Evolutionary conservation across 2,888 invertebrate genomes (phyloP), one percentile per base, ranked within the genome.

Genomic region (Xylocampa areola): DNA sequence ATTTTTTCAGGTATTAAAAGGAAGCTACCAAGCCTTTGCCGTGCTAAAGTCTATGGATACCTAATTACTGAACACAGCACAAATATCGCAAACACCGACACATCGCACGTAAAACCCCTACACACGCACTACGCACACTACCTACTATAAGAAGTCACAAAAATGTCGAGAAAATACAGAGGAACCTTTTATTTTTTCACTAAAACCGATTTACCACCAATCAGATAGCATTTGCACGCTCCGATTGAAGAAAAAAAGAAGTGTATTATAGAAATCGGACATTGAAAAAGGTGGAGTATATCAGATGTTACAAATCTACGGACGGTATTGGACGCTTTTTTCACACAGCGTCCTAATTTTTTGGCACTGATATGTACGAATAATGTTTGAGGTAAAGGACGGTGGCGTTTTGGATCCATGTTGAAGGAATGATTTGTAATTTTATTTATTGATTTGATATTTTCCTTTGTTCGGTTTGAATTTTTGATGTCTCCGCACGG

Each of bases 1-100:
- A 32, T 10, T 35, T 40, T 89, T 89, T 58, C 85, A 91, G 90
- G 81, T 90, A 5, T 69, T 89, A 10, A 90, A 89, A 73, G 77
- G 77, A 0, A 87, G 84, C 19, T 91, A 91, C 44, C 89, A 90
- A 77, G 77, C 77, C 0, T 88, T 85, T 29, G 82, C 90, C 0
- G 82, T 90, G 11, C 45, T 89, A 21, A 77, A 78, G 33, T 73
- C 87, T 2, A 64, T 85, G 53, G 78, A 84, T 10, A 53, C 64
- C 4, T 80, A 72, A 62, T 19, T 35, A 14, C 1, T 7, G 7
- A 16, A 13, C 11, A 11, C 11, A 16, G 16, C n/a, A 11, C 8
- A 27, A 41, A 5, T 17, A 10, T 8, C 5, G 2, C 8, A 29
- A 30, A 40, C 27, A 11, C n/a, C 13, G 0, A 41, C 27, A 14